Evolutionary conservation across 2,113 vertebrate genomes (phyloP).

Genomic region (Theristicus caerulescens): DNA sequence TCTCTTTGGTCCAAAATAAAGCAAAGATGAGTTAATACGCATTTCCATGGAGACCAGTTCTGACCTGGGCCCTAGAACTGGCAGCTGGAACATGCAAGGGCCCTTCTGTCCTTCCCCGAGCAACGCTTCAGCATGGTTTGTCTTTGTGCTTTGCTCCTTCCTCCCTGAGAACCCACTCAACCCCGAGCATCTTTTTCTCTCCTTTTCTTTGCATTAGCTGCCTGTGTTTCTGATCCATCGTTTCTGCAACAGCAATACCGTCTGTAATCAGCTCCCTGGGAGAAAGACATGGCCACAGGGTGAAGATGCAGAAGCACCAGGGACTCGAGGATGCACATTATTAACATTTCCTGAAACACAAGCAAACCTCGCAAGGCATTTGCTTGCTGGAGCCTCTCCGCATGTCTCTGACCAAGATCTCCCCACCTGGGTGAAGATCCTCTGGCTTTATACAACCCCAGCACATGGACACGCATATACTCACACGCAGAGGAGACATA

Average conservation of each 20-base stretch:
- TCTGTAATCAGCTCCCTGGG: neutral
- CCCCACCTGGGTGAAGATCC: neutral
- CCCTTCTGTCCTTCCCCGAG: neutral
- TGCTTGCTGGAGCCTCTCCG: neutral
- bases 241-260: neutral
- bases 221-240: neutral
- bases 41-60: neutral
- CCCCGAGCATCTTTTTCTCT: neutral
- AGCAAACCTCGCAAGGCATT: neutral
- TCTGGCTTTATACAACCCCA: neutral
- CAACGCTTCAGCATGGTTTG: neutral
- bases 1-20: neutral
- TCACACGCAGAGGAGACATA: neutral
- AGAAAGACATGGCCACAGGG: neutral
- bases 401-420: neutral
- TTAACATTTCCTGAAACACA: neutral
- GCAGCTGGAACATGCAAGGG: fast-evolving
- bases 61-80: neutral
- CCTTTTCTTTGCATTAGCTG: neutral
- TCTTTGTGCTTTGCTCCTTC: neutral
- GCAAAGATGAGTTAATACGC: no score
- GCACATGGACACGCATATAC: neutral
- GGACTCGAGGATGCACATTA: neutral
- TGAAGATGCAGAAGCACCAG: neutral
- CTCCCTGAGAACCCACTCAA: fast-evolving